Conservation (phyloP, 2,888 invertebrate genomes). For the Lepidocyrtinus sp. region DNA sequence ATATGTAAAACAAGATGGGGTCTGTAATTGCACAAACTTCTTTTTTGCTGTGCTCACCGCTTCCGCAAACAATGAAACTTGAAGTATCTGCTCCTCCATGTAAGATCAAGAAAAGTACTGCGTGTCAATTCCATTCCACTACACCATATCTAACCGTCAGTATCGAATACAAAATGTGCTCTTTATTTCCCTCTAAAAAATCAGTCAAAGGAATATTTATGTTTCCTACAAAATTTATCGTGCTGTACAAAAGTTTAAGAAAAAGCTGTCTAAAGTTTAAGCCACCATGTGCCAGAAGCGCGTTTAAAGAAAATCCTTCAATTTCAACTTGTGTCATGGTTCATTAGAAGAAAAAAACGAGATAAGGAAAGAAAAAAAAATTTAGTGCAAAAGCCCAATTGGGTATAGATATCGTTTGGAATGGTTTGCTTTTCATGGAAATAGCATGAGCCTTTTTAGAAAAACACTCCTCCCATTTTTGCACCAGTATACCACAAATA, state of each 20-base stretch:
- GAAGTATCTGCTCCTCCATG: not conserved
- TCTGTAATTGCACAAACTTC: slow-evolving; percentile 16
- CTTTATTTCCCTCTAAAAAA: slow-evolving; percentile 23
- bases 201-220: slow-evolving; percentile 56
- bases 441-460: not conserved
- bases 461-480: not conserved
- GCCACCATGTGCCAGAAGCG: slow-evolving; percentile 43
- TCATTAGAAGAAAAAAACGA: slow-evolving; percentile 62
- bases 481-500: not conserved
- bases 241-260: slow-evolving; percentile 28
- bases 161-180: not conserved
- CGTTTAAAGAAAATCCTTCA: slow-evolving; percentile 59
- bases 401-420: slow-evolving; percentile 25
- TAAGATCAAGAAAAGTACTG: not conserved
- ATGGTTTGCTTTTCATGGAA: not conserved
- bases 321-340: slow-evolving; percentile 66
- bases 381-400: slow-evolving; percentile 44
- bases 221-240: slow-evolving; percentile 49
- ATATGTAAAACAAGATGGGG: not conserved
- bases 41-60: not conserved
- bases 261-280: slow-evolving; percentile 48
- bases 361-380: slow-evolving; percentile 48
- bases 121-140: slow-evolving; percentile 5
- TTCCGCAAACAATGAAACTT: not conserved
- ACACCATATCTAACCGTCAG: not conserved